Evolutionary conservation across 1,140 invertebrate species (phyloP).

Genomic region (Bombyx mandarina): DNA sequence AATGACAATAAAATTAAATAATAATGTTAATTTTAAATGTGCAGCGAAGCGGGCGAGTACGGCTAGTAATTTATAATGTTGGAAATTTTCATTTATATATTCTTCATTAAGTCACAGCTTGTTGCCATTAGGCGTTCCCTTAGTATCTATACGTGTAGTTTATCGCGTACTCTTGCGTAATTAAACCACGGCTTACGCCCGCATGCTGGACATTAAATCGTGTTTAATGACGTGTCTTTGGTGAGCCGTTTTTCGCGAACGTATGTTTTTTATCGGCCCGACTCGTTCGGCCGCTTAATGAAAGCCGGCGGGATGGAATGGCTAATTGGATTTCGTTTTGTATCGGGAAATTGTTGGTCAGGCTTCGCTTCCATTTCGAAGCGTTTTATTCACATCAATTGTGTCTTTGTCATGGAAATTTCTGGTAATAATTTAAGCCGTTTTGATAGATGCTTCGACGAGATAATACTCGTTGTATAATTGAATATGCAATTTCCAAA

Average conservation of each 20-base stretch:
- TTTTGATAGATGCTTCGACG: neutral
- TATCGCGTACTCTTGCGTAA: constrained; percentile 5
- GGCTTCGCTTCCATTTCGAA: constrained; percentile 27
- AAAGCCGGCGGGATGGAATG: constrained; percentile 41
- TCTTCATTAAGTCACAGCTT: too few relatives aligned
- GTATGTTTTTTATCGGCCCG: constrained; percentile 28
- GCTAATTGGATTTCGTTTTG: constrained; percentile 58
- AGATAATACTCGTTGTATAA: neutral
- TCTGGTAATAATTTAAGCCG: neutral
- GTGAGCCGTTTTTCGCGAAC: constrained; percentile 25
- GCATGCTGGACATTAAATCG: constrained; percentile 25
- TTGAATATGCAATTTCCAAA: too few relatives aligned
- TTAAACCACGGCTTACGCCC: constrained; percentile 32
- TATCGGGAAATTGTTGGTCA: constrained; percentile 34
- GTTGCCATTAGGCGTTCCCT: too few relatives aligned
- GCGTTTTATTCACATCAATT: constrained; percentile 32
- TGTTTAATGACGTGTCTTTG: constrained; percentile 30
- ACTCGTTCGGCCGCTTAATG: constrained; percentile 39
- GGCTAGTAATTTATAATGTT: too few relatives aligned
- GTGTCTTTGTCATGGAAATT: constrained; percentile 19
- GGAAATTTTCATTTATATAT: too few relatives aligned
- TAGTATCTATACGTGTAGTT: too few relatives aligned
- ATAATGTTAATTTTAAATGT: too few relatives aligned
- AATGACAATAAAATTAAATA: too few relatives aligned
- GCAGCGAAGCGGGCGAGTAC: too few relatives aligned